phyloP scores from a whole-genome alignment of 2,888 invertebrate genomes.

The Teinopalpus imperialis region DNA sequence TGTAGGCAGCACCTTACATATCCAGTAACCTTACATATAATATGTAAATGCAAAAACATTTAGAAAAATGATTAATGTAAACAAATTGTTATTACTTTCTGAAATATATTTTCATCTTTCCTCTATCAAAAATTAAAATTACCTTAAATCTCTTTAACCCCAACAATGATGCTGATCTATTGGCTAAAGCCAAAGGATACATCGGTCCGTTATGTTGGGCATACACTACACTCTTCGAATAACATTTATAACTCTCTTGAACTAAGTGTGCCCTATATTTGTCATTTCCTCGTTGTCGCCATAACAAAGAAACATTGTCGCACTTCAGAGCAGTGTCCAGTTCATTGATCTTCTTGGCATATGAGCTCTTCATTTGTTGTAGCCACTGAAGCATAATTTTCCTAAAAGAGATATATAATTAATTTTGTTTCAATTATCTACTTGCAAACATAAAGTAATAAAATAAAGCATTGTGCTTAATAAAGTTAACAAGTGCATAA shows the following conservation, averaged over 20 bases:
- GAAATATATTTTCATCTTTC: too few species aligned
- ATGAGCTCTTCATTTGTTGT: slow-evolving; percentile 54
- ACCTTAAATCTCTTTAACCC: slow-evolving; percentile 83
- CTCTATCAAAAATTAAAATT: too few species aligned
- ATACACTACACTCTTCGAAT: slow-evolving; percentile 83
- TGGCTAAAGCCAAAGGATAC: slow-evolving; percentile 84
- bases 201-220: slow-evolving; percentile 79
- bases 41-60: too few species aligned
- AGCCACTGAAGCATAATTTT: slow-evolving; percentile 66
- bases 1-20: too few species aligned
- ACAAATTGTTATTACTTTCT: too few species aligned
- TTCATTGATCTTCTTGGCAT: slow-evolving; percentile 49
- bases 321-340: slow-evolving; percentile 60
- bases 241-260: slow-evolving; percentile 78
- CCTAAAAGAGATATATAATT: slow-evolving; percentile 39
- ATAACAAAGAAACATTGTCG: slow-evolving; percentile 55
- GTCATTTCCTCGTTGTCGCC: slow-evolving; percentile 81
- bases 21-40: too few species aligned
- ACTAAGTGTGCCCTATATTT: slow-evolving; percentile 79
- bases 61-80: too few species aligned
- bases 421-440: too few species aligned
- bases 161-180: slow-evolving; percentile 85
- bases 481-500: too few species aligned
- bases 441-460: too few species aligned
- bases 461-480: too few species aligned